phyloP scores from a whole-genome alignment of 1,140 invertebrate species.

The Trichonephila inaurata region DNA sequence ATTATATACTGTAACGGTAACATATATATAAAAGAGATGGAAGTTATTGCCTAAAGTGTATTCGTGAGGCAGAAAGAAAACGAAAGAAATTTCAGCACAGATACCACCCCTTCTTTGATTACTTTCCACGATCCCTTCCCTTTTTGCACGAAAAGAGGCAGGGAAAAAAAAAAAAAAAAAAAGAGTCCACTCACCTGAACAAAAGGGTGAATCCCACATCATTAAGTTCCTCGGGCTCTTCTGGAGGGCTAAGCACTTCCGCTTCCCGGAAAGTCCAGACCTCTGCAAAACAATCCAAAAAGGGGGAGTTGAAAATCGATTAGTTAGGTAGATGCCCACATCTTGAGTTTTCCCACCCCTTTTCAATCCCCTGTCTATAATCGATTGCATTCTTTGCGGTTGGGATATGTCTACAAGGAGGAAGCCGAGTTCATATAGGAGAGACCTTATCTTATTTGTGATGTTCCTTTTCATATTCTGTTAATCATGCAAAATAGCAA shows the following conservation, averaged over 20 bases:
- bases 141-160: neutral
- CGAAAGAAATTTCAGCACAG: neutral
- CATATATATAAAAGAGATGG: too few species aligned
- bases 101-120: neutral
- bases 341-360: neutral
- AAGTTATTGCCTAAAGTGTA: too few species aligned
- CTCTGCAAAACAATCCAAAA: constrained; percentile 42
- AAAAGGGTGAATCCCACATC: neutral
- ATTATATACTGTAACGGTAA: too few species aligned
- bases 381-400: constrained; percentile 14
- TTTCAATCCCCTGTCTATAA: neutral
- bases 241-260: neutral
- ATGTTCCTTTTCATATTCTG: too few species aligned
- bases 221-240: neutral
- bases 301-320: constrained; percentile 29
- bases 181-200: neutral
- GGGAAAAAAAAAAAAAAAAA: neutral
- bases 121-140: neutral
- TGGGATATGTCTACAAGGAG: neutral
- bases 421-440: too few species aligned
- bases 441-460: too few species aligned
- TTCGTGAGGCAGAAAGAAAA: neutral
- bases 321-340: neutral
- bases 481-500: too few species aligned
- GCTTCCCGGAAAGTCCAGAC: constrained; percentile 47